These are phyloP conservation scores for Phrynocephalus forsythii DNA, from an alignment of 2,797 vertebrate species.

Conservation along the genomic window DNA sequence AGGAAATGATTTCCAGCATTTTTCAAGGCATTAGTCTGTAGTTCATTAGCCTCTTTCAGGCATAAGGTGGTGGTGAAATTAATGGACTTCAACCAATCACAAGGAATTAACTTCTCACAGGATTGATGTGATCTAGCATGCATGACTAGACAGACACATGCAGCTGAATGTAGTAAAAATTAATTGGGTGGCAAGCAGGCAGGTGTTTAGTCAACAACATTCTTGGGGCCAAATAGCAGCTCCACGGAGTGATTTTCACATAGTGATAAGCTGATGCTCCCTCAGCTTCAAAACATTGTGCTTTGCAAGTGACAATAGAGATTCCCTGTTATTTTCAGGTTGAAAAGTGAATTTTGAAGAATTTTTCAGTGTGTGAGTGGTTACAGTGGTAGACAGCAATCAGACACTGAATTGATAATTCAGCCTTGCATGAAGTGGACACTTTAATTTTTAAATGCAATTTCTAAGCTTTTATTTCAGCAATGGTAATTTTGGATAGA, in stretches of 20 bases:
- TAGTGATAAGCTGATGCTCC: neutral
- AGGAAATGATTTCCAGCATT: neutral
- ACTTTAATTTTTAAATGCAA: neutral
- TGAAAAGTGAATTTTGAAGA: neutral
- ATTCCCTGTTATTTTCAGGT: neutral
- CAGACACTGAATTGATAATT: neutral
- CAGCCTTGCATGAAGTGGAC: neutral
- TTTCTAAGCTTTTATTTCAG: neutral
- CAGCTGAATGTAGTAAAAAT: neutral
- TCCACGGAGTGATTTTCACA: neutral
- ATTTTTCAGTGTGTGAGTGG: neutral
- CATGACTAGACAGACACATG: neutral
- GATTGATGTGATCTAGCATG: neutral
- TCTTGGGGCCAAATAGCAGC: neutral
- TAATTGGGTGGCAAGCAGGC: neutral
- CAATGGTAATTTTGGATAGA: neutral
- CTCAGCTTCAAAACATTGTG: neutral
- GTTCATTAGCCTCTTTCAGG: neutral
- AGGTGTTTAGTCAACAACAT: neutral
- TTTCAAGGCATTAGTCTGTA: neutral
- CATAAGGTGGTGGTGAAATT: neutral
- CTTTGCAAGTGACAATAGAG: neutral
- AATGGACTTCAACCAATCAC: neutral
- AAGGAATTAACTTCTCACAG: neutral
- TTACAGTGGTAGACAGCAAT: neutral